phyloP scores from a whole-genome alignment of 2,113 vertebrate species.

The Cervus canadensis region DNA sequence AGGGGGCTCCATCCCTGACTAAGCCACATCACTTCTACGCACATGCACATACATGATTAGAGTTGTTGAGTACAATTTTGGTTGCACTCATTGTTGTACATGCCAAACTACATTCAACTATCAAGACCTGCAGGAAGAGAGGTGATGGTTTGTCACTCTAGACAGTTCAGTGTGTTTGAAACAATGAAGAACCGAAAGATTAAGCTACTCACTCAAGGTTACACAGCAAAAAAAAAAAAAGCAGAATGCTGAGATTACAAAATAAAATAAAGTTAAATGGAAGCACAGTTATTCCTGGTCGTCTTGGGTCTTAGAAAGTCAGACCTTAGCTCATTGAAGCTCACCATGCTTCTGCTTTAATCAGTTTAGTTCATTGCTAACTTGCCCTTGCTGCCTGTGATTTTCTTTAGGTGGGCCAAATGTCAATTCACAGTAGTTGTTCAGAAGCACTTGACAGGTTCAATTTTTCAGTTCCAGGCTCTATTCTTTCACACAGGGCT shows the following conservation, averaged over 20 bases:
- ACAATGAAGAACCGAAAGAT: background rate
- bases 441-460: conserved; percentile 36
- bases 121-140: background rate
- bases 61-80: background rate
- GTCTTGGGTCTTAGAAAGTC: conserved; percentile 17
- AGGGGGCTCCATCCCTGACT: background rate
- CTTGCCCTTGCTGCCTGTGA: conserved; percentile 3
- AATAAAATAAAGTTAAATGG: conserved; percentile 12
- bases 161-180: background rate
- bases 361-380: conserved; percentile 16
- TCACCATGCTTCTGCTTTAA: background rate
- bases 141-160: conserved; percentile 6
- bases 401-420: conserved; percentile 31
- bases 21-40: background rate
- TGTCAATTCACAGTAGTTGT: conserved; percentile 27
- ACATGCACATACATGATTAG: background rate
- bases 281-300: background rate
- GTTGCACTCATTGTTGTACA: background rate
- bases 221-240: conserved; percentile 18
- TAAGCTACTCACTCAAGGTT: background rate
- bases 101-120: background rate
- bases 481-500: background rate
- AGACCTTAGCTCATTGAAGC: background rate
- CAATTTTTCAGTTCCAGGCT: conserved; percentile 2
- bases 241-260: background rate